phyloP scores from a whole-genome alignment of 2,113 vertebrate genomes.

The Opisthocomus hoazin region DNA sequence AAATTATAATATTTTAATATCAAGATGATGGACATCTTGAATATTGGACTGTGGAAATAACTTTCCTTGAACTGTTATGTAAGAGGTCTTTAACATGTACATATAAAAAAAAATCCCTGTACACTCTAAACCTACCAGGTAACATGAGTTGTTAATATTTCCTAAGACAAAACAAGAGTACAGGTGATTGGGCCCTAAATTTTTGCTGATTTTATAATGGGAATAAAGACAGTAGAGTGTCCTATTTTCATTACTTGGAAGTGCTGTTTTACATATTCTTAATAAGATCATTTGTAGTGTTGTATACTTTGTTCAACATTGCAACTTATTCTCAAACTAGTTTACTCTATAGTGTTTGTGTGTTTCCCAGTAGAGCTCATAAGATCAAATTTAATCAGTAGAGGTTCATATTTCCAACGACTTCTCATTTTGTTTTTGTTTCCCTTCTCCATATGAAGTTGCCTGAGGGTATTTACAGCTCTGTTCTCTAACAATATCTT shows the following conservation, averaged over 20 bases:
- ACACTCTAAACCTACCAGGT: not conserved
- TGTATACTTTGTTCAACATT: constrained; percentile 10
- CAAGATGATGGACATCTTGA: not conserved
- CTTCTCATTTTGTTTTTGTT: constrained; percentile 33
- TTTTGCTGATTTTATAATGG: not conserved
- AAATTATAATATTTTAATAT: not conserved
- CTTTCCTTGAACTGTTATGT: not conserved
- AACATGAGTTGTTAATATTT: not conserved
- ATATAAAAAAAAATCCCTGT: not conserved
- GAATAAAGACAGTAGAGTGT: not conserved
- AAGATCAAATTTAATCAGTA: constrained; percentile 49
- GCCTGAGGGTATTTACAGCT: not conserved
- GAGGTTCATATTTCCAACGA: constrained; percentile 10
- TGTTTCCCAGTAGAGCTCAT: constrained; percentile 20
- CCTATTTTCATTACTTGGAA: not conserved
- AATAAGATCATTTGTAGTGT: not conserved
- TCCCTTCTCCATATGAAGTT: constrained; percentile 15
- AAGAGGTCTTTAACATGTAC: not conserved
- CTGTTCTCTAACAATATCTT: not conserved
- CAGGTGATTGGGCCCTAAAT: too few relatives aligned
- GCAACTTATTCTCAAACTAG: not conserved
- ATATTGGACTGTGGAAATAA: not conserved
- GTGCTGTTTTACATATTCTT: not conserved
- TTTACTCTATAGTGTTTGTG: constrained; percentile 3
- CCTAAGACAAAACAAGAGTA: not conserved